Conservation (phyloP, 2,888 invertebrate species). For the Phengaris arion region DNA sequence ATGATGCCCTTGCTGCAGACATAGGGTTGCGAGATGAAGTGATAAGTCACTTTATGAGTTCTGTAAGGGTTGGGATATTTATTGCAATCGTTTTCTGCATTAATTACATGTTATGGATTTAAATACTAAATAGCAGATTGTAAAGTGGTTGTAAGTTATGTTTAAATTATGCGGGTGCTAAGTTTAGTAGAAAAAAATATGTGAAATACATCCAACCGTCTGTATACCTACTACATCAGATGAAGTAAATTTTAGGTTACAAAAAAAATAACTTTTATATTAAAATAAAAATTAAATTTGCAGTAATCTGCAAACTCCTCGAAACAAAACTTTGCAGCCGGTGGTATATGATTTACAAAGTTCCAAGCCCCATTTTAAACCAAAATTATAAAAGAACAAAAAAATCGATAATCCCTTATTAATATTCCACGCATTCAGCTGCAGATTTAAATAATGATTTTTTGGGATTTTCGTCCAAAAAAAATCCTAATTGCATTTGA, state of each 20-base stretch:
- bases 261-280: too few species aligned
- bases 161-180: constrained; percentile 8
- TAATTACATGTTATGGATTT: constrained; percentile 33
- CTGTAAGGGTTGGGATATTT: constrained; percentile 46
- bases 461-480: constrained; percentile 55
- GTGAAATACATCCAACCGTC: too few species aligned
- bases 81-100: constrained; percentile 29
- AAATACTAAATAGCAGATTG: background rate
- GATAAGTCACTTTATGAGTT: constrained; percentile 73
- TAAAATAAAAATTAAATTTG: background rate
- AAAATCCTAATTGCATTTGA: constrained; percentile 77
- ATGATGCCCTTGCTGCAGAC: constrained; percentile 61
- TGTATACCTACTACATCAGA: too few species aligned
- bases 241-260: too few species aligned
- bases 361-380: background rate
- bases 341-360: background rate
- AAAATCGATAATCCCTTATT: constrained; percentile 52
- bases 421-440: constrained; percentile 69
- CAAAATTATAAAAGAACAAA: background rate
- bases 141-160: constrained; percentile 4
- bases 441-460: constrained; percentile 76
- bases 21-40: constrained; percentile 70
- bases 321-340: background rate
- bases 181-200: too few species aligned
- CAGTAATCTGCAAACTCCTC: background rate